A percentile compares a stretch with the other conserved stretches of the same genome.
Evolutionary conservation across 2,113 vertebrate genomes (phyloP).

Genomic region (Bubalus kerabau): DNA sequence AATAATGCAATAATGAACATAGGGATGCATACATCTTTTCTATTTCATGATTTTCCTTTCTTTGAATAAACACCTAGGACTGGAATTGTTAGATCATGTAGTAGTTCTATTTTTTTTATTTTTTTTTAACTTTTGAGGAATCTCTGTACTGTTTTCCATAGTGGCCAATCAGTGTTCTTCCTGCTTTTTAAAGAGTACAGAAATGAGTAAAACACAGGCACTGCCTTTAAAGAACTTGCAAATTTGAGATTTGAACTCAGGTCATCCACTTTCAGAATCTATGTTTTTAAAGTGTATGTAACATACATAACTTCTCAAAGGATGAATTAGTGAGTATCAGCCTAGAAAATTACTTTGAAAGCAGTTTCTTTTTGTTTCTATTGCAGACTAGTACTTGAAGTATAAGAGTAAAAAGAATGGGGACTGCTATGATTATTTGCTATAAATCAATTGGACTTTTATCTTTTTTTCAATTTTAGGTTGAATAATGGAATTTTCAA

Average conservation of each 20-base stretch:
- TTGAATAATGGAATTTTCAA: not conserved
- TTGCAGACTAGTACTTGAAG: not conserved
- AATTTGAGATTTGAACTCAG: not conserved
- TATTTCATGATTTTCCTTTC: not conserved
- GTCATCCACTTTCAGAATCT: not conserved
- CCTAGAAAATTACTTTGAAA: conserved; percentile 21
- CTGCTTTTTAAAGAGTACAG: not conserved
- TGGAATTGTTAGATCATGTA: not conserved
- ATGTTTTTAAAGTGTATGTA: not conserved
- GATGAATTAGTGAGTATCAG: not conserved
- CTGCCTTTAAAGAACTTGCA: not conserved
- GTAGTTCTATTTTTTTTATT: not conserved
- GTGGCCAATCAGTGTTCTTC: not conserved
- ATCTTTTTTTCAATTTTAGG: not conserved
- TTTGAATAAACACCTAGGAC: not conserved
- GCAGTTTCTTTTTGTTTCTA: not conserved
- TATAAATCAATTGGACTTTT: not conserved
- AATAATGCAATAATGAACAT: not conserved
- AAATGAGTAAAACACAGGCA: not conserved
- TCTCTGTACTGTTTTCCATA: not conserved
- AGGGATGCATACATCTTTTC: not conserved
- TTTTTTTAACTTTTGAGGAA: not conserved
- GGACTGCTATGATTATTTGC: not conserved
- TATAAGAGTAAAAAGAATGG: not conserved
- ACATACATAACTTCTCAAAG: not conserved